These are phyloP conservation scores for Lampris incognitus DNA, from an alignment of 2,113 vertebrate genomes.

Conservation along the genomic window DNA sequence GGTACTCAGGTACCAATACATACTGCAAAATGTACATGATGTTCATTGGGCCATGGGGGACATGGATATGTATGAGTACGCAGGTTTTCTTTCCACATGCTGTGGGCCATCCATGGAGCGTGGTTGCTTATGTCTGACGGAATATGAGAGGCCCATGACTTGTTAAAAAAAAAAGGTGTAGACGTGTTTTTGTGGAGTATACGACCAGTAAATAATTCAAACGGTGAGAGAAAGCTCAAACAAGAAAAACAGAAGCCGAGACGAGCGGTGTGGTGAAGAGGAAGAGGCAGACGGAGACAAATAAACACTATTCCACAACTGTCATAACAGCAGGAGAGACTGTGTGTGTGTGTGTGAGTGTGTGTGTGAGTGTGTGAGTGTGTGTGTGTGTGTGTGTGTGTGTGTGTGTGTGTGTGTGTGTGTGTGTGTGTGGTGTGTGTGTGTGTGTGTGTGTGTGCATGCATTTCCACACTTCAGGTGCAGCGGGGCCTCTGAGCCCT, in stretches of 20 bases:
- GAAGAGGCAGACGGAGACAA: slow-evolving; percentile 9
- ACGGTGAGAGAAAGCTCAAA: background rate
- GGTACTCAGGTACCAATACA: too few relatives aligned
- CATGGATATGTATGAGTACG: too few relatives aligned
- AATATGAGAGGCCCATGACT: background rate
- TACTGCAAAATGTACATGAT: too few relatives aligned
- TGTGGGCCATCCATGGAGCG: too few relatives aligned
- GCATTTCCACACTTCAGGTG: slow-evolving; percentile 32
- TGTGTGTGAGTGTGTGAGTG: slow-evolving; percentile 3
- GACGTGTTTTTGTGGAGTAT: background rate
- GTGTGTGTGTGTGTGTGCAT: slow-evolving; percentile 3
- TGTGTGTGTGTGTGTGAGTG: slow-evolving; percentile 5
- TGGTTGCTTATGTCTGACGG: too few relatives aligned
- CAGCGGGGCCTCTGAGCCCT: slow-evolving; percentile 21
- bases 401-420: slow-evolving; percentile 1
- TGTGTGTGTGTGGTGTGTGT: slow-evolving; percentile 14
- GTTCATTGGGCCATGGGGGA: too few relatives aligned
- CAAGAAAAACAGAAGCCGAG: background rate
- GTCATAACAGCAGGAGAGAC: background rate
- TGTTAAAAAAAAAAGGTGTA: background rate
- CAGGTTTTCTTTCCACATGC: too few relatives aligned
- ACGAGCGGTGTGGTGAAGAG: background rate
- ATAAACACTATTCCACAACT: slow-evolving; percentile 35
- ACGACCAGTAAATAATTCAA: background rate
- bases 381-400: slow-evolving; percentile 12